phyloP scores from a whole-genome alignment of 1,140 invertebrate species.

The Penaeus vannamei region DNA sequence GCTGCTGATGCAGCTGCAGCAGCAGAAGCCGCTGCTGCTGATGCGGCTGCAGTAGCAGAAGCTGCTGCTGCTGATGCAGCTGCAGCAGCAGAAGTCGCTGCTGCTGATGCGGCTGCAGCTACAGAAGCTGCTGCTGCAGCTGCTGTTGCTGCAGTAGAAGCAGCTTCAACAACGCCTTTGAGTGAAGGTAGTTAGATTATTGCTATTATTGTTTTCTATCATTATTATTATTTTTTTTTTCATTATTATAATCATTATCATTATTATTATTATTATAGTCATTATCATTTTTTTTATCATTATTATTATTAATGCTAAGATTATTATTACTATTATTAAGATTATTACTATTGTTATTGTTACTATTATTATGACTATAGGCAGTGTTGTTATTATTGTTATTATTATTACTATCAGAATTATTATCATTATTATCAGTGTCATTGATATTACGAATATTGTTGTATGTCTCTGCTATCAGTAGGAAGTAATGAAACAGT shows the following conservation, averaged over 20 bases:
- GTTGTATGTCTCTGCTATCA: no score
- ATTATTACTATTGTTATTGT: no score
- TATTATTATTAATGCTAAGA: no score
- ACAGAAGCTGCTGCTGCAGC: not conserved
- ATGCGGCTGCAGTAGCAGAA: no score
- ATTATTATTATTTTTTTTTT: not conserved
- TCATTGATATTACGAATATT: no score
- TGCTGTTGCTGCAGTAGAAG: conserved; percentile 20
- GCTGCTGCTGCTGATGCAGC: not conserved
- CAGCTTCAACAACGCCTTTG: not conserved
- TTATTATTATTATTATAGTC: not conserved
- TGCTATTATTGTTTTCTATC: not conserved
- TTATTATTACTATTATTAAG: no score
- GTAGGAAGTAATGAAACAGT: no score
- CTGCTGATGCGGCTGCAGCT: not conserved
- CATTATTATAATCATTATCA: not conserved
- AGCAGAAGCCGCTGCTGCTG: not conserved
- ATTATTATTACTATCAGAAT: no score
- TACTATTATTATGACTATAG: no score
- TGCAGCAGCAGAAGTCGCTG: no score
- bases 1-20: not conserved
- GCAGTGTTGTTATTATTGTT: not conserved
- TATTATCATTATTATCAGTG: no score
- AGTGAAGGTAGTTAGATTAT: conserved; percentile 25
- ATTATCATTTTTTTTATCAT: not conserved